Evolutionary conservation across 2,888 invertebrate species (phyloP).

Genomic region (Ornithoptera alexandrae): DNA sequence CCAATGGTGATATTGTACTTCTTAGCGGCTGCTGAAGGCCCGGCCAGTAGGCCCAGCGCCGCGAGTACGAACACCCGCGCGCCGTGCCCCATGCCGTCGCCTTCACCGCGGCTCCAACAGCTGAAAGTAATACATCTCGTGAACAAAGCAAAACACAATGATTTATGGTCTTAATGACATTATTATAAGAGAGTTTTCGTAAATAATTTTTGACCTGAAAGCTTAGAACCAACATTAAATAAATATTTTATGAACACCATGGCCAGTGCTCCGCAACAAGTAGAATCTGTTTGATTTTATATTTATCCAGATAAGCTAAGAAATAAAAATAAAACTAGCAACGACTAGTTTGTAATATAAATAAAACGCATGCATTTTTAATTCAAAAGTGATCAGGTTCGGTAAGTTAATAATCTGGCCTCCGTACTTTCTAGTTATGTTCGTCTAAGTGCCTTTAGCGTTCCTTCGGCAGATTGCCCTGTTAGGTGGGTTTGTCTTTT

Average conservation of each 20-base stretch:
- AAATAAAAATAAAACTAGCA: not conserved
- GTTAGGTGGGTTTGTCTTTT: conserved; percentile 31
- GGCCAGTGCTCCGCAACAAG: too few species aligned
- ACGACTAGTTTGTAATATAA: conserved; percentile 7
- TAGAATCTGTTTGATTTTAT: too few species aligned
- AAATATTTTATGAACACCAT: too few species aligned
- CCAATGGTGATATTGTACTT: conserved; percentile 86
- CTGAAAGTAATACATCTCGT: conserved; percentile 37
- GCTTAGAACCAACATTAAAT: too few species aligned
- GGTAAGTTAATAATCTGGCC: conserved; percentile 28
- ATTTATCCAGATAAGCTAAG: not conserved
- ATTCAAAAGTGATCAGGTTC: conserved; percentile 25
- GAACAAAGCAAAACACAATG: too few species aligned
- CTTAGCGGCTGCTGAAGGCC: conserved; percentile 73
- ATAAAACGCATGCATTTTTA: conserved; percentile 17
- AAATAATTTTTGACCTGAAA: too few species aligned
- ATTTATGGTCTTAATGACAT: too few species aligned
- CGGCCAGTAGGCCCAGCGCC: conserved; percentile 80
- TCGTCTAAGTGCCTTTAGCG: conserved; percentile 29
- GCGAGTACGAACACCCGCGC: conserved; percentile 83
- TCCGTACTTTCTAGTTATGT: conserved; percentile 30
- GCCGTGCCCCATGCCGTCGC: conserved; percentile 83
- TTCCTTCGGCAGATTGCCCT: conserved; percentile 30
- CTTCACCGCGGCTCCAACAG: conserved; percentile 66
- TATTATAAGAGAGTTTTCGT: too few species aligned